Evolutionary conservation across 2,797 vertebrate species (phyloP), one percentile per base, ranked within the genome.

Genomic region (Kryptopterus vitreolus): DNA sequence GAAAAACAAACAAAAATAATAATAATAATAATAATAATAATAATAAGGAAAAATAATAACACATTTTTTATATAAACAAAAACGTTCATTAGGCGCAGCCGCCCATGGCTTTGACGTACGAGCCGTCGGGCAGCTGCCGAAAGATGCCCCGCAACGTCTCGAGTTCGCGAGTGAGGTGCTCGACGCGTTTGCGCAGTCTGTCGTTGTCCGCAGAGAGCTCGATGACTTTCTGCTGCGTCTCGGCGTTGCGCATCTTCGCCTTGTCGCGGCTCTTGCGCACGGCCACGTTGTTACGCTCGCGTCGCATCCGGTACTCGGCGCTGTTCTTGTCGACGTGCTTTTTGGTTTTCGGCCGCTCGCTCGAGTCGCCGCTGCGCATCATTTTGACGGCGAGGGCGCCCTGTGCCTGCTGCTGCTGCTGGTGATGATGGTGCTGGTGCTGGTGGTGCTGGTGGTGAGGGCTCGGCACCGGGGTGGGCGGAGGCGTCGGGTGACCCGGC

Each of bases 241-340:
- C 97, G 87, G 95, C 94, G 90, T 98, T 98, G 89, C 97, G 96
- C 89, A 96, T 93, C 91, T 98, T 99, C 68, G 97, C 97, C 90
- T 99, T 99, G 93, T 99, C 97, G n/a, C 97, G 90, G 91, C 96
- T 98, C 89, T 99, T 98, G 80, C 97, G 94, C 91, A 99, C 97
- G 1, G 97, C 97, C 85, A 99, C 96, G 91, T 99, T 99, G 93
- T 99, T 99, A 90, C 97, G 95, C 93, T 99, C 97, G 61, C 97
- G 93, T 87, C 97, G 83, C 92, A 98, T 92, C 74, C 97, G 94
- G 92, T 99, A 99, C 93, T 99, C 97, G 78, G 89, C 90, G 91
- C 97, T 99, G 94, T 80, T 95, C 92, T 99, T 99, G 92, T 99
- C 97, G 59, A 99, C 89, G 69, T 93, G 88, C 89, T 98, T 99